Percentiles rank a stretch among this genome's conserved stretches.
Conservation (phyloP, 1,140 invertebrate species). For the Meteorus sp. region DNA sequence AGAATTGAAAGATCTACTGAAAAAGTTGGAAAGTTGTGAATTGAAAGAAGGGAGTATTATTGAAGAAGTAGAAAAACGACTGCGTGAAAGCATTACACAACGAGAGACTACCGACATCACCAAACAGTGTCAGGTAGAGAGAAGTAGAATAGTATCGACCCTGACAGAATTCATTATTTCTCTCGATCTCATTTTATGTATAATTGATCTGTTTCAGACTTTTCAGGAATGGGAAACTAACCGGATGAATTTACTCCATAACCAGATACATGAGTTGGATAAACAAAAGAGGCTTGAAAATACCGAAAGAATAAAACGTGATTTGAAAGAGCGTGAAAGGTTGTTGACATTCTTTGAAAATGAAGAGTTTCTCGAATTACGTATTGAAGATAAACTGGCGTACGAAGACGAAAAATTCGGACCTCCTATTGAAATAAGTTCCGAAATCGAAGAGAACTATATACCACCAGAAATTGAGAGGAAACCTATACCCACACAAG, state of each 20-base stretch:
- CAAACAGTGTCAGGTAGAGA: conserved; percentile 59
- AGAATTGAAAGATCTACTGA: conserved; percentile 21
- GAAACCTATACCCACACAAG: background rate
- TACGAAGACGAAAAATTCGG: conserved; percentile 43
- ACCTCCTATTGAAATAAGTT: conserved; percentile 13
- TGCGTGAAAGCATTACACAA: conserved; percentile 60
- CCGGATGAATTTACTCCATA: conserved; percentile 62
- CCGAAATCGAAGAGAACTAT: conserved; percentile 62
- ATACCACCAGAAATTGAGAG: conserved; percentile 64
- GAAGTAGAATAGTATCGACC: conserved; percentile 17
- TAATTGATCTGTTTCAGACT: conserved; percentile 51
- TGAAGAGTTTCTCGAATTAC: conserved; percentile 71
- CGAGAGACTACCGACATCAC: conserved; percentile 61
- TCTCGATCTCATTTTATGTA: conserved; percentile 18
- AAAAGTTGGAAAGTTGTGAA: conserved; percentile 37
- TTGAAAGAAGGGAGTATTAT: conserved; percentile 47
- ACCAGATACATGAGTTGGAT: conserved; percentile 62
- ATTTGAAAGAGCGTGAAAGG: conserved; percentile 65
- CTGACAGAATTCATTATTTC: conserved; percentile 19
- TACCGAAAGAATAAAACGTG: conserved; percentile 64
- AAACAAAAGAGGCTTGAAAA: conserved; percentile 59
- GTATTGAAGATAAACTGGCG: conserved; percentile 64
- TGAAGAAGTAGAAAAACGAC: conserved; percentile 56
- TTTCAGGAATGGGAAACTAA: conserved; percentile 64
- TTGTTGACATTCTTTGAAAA: conserved; percentile 79